Percentiles rank a stretch among this genome's conserved stretches.
Conservation (phyloP, 1,140 invertebrate species). For the Apis cerana region DNA sequence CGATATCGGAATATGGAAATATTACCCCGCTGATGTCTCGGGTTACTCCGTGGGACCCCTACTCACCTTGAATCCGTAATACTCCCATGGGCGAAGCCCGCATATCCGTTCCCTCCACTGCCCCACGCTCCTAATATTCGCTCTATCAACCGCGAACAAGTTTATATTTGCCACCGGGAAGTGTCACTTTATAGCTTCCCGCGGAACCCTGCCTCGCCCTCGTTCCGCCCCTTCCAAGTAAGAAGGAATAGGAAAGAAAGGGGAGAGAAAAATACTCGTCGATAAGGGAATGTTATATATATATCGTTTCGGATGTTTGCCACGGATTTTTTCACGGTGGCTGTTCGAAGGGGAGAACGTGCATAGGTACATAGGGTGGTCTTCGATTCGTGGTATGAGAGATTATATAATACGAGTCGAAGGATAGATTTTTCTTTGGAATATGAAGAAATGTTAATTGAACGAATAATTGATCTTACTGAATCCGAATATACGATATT, state of each 20-base stretch:
- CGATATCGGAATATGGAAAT: constrained; percentile 79
- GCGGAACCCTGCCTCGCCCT: constrained; percentile 29
- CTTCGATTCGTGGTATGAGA: no score
- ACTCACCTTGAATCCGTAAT: constrained; percentile 77
- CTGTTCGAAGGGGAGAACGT: not conserved
- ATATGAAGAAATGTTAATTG: no score
- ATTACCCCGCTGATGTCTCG: constrained; percentile 75
- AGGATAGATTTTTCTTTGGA: no score
- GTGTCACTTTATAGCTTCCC: constrained; percentile 73
- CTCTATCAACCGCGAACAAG: constrained; percentile 70
- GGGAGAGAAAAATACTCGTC: constrained; percentile 3
- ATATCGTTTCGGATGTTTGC: not conserved
- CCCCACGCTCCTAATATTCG: constrained; percentile 58
- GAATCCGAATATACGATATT: no score
- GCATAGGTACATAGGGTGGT: no score
- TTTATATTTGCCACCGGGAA: constrained; percentile 62
- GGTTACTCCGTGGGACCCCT: constrained; percentile 68
- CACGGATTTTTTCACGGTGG: constrained; percentile 20
- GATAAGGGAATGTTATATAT: constrained; percentile 49
- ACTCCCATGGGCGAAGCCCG: constrained; percentile 71
- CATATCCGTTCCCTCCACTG: constrained; percentile 54
- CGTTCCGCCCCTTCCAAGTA: constrained; percentile 30
- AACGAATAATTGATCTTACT: no score
- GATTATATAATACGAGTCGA: no score
- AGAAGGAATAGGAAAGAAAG: no score